Evolutionary conservation across 1,140 invertebrate genomes (phyloP).

Genomic region (Palaemon carinicauda): DNA sequence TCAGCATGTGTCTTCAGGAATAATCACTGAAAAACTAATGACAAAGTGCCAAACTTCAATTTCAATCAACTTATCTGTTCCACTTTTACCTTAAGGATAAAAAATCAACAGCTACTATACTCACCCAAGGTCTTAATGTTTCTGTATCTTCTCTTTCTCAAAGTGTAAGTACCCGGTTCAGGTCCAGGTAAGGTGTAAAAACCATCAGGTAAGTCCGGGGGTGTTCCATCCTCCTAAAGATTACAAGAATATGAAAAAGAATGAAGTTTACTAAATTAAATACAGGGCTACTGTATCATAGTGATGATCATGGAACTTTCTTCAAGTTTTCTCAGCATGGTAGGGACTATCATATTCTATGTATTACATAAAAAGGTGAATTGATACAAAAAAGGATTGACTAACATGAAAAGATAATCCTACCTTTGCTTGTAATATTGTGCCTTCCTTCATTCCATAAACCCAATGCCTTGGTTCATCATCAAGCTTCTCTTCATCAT

Average conservation of each 20-base stretch:
- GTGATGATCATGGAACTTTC: neutral
- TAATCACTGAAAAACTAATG: no score
- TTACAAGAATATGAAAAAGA: slow-evolving; percentile 74
- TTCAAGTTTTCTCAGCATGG: no score
- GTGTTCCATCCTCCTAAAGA: slow-evolving; percentile 74
- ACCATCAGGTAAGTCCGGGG: slow-evolving; percentile 78
- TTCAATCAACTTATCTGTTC: neutral
- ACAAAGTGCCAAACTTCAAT: no score
- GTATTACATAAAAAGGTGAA: neutral
- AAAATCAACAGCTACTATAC: neutral
- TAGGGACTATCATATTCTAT: neutral
- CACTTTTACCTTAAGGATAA: slow-evolving; percentile 26
- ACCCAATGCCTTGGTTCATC: slow-evolving; percentile 59
- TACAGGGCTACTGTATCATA: neutral
- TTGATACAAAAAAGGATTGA: neutral
- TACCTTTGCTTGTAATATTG: slow-evolving; percentile 56
- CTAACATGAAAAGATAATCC: neutral
- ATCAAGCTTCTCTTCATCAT: slow-evolving; percentile 57
- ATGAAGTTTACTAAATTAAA: neutral
- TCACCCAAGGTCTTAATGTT: slow-evolving; percentile 85
- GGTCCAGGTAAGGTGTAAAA: slow-evolving; percentile 80
- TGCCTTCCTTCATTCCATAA: slow-evolving; percentile 59
- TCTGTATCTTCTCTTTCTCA: slow-evolving; percentile 84
- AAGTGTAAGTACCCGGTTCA: slow-evolving; percentile 78
- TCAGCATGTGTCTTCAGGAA: no score